A percentile compares a stretch with the other conserved stretches of the same genome.
These are phyloP conservation scores for Setipinna tenuifilis DNA, from an alignment of 2,797 vertebrate genomes.

Conservation along the genomic window DNA sequence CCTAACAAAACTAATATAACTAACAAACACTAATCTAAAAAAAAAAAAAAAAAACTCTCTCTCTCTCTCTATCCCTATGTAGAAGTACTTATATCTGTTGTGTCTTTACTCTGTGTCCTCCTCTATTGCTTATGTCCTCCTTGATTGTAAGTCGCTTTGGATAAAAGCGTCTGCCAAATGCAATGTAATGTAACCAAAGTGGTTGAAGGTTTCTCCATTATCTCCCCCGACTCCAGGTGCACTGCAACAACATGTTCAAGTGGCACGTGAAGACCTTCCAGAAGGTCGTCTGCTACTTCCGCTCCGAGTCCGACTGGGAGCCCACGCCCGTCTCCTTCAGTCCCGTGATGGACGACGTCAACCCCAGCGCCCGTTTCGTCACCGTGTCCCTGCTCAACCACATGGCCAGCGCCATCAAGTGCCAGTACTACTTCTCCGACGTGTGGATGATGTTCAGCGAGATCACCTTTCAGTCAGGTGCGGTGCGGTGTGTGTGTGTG, in stretches of 20 bases:
- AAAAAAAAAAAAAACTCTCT: no score
- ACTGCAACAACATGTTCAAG: constrained; percentile 97
- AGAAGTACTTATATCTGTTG: no score
- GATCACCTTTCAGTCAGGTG: constrained; percentile 98
- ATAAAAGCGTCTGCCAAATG: no score
- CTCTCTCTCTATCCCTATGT: no score
- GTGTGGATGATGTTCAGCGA: constrained; percentile 99
- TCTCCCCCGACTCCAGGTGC: constrained; percentile 77
- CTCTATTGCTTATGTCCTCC: no score
- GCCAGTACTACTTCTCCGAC: constrained; percentile 95
- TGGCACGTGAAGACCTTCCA: constrained; percentile 89
- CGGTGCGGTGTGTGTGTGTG: not conserved
- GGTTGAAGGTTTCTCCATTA: constrained; percentile 29
- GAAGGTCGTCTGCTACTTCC: constrained; percentile 91
- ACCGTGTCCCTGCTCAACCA: constrained; percentile 90
- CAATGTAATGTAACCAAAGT: no score
- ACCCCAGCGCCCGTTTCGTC: constrained; percentile 90
- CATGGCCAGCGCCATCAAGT: constrained; percentile 96
- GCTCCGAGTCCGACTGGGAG: constrained; percentile 92
- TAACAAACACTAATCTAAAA: no score
- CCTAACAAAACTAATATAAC: no score
- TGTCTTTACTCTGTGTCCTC: no score
- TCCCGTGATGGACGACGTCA: constrained; percentile 84
- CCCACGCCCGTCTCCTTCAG: constrained; percentile 78
- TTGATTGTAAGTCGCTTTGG: no score